Base-by-base conservation (phyloP, 2,888 invertebrate genomes). In the Nemapogon koenigi region DNA sequence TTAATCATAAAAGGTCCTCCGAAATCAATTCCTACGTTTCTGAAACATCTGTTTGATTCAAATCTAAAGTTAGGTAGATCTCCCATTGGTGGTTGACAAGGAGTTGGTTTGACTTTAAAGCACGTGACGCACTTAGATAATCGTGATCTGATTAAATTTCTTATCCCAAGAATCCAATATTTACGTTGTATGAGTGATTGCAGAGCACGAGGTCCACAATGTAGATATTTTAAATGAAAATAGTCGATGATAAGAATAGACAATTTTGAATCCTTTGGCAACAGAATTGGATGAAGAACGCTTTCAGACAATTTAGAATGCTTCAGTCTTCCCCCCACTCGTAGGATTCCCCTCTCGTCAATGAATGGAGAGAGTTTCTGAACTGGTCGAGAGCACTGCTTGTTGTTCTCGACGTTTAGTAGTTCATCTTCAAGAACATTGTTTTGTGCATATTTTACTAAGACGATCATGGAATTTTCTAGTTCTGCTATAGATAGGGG, bases 1-100 rank as follows among this genome's bases (percentile, higher is more conserved):
- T 40, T 40, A 7, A 42, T 22, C 4, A 22, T 16, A 22, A 48
- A 45, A n/a, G 45, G 44, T 1, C 48, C 48, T 3, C 39, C 45
- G 32, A 41, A 46, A 36, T 48, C 48, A 6, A 49, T 29, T 3
- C 40, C 43, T 11, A 38, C 36, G 16, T 40, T 45, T 17, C 11
- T 8, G 26, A 46, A 46, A 17, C 37, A 16, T 11, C 35, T 38
- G 11, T 27, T 17, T 27, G 31, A 36, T 14, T 36, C 27, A 4
- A 46, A 19, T 26, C 46, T 36, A 16, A 19, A 14, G 6, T 6
- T 16, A 14, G 46, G 46, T 25, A 46, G 25, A 22, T 41, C 39
- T 10, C 45, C 46, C 45, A 46, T 47, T 11, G 41, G 8, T 2
- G 39, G 29, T 35, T 33, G 27, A 27, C 33, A 28, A 10, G 35